phyloP scores from a whole-genome alignment of 1,140 invertebrate genomes.

The Pollicipes pollicipes region DNA sequence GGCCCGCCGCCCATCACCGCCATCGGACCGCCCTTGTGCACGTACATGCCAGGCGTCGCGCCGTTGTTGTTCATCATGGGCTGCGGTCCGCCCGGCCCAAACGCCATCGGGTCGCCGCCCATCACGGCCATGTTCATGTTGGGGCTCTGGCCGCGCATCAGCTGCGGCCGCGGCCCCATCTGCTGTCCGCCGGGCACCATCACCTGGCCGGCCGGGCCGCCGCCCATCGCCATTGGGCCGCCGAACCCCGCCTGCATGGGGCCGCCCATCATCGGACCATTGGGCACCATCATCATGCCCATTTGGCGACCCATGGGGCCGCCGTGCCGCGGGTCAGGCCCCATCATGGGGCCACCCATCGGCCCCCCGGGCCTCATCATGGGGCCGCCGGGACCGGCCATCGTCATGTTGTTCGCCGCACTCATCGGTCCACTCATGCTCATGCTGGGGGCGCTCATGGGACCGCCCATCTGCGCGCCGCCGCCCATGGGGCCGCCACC shows the following conservation, averaged over 20 bases:
- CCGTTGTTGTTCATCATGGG: slow-evolving; percentile 17
- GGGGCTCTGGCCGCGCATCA: not conserved
- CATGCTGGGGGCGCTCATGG: slow-evolving; percentile 17
- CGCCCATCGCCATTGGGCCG: slow-evolving; percentile 21
- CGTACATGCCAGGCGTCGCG: slow-evolving; percentile 12
- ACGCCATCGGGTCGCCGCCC: slow-evolving; percentile 17
- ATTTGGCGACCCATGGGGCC: slow-evolving; percentile 20
- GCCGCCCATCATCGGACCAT: slow-evolving; percentile 24
- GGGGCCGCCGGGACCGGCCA: slow-evolving; percentile 20
- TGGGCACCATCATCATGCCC: slow-evolving; percentile 23
- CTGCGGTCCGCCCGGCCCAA: slow-evolving; percentile 17
- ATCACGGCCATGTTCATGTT: slow-evolving; percentile 20
- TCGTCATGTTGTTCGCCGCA: slow-evolving; percentile 17
- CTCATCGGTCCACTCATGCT: slow-evolving; percentile 20
- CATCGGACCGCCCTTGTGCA: slow-evolving; percentile 7
- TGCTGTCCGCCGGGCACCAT: slow-evolving; percentile 26
- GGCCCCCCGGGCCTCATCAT: slow-evolving; percentile 22
- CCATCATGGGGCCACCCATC: slow-evolving; percentile 20
- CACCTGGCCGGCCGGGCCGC: slow-evolving; percentile 22
- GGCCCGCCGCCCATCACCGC: slow-evolving; percentile 22
- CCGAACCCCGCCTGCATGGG: slow-evolving; percentile 19
- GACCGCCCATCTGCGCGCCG: slow-evolving; percentile 6
- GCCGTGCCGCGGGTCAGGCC: slow-evolving; percentile 6
- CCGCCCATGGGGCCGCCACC: slow-evolving; percentile 14
- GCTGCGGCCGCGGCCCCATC: slow-evolving; percentile 19